Evolutionary conservation across 2,888 invertebrate species (phyloP), one percentile per base, ranked within the genome.

Genomic region (Monopis laevigella): DNA sequence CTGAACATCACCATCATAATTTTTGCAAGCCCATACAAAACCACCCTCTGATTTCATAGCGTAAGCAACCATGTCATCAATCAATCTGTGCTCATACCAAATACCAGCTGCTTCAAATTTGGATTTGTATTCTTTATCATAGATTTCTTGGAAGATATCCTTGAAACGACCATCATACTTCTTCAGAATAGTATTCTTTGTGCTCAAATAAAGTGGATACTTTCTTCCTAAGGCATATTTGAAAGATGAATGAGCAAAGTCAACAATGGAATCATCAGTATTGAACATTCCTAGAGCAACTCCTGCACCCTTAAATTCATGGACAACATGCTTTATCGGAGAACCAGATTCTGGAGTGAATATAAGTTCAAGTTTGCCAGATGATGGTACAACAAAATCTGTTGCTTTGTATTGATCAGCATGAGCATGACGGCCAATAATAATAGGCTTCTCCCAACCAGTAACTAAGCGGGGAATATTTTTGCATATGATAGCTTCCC

Each of bases 21-120:
- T 99, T 70, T 99, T 99, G 73, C 98, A 99, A 6, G 98, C 97
- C 98, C 98, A 99, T 0, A 99, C 97, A 68, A 98, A 99, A 29
- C 98, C 98, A 51, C 99, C 99, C 55, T 96, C 95, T 0, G 95
- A 93, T 70, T 98, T 98, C 93, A 98, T 93, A 21, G 91, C 90
- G 60, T 97, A 96, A 2, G 98, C 98, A 10, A 98, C 98, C 98
- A 98, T 98, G 59, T 99, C 98, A 65, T 99, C 98, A 60, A 99
- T 99, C 41, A 99, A 82, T 46, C 98, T 87, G 70, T 99, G 98
- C 69, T 99, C 98, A 63, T 99, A 99, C 96, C 97, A 98, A 55
- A 98, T 90, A 3, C 88, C 88, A 46, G 87, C 87, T 1, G 88
- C 89, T 66, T 98, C 97, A 66, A 80, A 99, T 53, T 90, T 69